These are phyloP conservation scores for Leptodactylus fuscus DNA, from an alignment of 2,113 vertebrate genomes.

Conservation along the genomic window DNA sequence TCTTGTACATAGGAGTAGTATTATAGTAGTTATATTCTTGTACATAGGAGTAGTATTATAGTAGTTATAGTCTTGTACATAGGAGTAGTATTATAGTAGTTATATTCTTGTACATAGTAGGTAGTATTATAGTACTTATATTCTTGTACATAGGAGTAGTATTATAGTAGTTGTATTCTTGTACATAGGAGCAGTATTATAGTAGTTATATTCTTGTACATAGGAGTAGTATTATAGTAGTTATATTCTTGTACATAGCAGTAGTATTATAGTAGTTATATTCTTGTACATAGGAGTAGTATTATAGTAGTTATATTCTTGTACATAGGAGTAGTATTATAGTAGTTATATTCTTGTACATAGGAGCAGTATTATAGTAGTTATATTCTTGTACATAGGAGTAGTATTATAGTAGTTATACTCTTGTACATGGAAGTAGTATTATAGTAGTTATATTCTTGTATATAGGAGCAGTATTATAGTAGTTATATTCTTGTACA, in stretches of 20 bases:
- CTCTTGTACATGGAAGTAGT: too few relatives aligned
- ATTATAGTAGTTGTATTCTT: conserved; percentile 10
- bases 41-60: neutral
- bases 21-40: neutral
- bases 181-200: neutral
- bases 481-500: neutral
- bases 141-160: neutral
- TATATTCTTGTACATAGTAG: conserved; percentile 3
- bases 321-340: neutral
- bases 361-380: too few relatives aligned
- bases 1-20: neutral
- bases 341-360: neutral
- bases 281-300: neutral
- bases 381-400: too few relatives aligned
- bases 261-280: too few relatives aligned
- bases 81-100: conserved; percentile 4
- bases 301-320: conserved; percentile 12
- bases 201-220: conserved; percentile 6
- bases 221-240: neutral
- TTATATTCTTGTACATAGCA: too few relatives aligned
- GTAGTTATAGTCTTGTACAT: conserved; percentile 6
- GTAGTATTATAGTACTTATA: conserved; percentile 13
- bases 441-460: too few relatives aligned
- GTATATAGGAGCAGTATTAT: too few relatives aligned
- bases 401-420: too few relatives aligned